Conservation (phyloP, 2,797 vertebrate genomes). For the Sebastes minor region DNA sequence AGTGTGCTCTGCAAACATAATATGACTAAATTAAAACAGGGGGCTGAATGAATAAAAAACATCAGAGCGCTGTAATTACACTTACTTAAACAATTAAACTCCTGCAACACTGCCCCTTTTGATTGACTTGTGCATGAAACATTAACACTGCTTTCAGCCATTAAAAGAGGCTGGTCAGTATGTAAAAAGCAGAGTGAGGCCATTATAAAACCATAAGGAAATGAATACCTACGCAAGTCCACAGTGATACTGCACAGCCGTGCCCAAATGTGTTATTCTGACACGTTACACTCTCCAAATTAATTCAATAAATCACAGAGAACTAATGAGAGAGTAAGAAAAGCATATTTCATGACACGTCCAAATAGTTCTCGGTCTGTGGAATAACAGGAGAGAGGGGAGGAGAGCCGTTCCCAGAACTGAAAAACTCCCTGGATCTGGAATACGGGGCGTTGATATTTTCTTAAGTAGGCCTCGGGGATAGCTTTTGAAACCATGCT, state of each 20-base stretch:
- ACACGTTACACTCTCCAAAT: constrained; percentile 25
- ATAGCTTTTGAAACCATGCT: constrained; percentile 64
- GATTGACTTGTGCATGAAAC: constrained; percentile 28
- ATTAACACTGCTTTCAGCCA: neutral
- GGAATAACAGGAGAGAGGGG: constrained; percentile 55
- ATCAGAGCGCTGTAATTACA: constrained; percentile 32
- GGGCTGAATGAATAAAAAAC: constrained; percentile 17
- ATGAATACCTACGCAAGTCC: neutral
- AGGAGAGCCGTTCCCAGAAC: constrained; percentile 54
- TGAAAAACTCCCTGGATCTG: constrained; percentile 54
- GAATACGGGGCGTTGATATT: constrained; percentile 64
- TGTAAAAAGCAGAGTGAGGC: neutral
- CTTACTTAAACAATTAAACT: constrained; percentile 35
- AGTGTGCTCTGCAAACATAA: constrained; percentile 6
- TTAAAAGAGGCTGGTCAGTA: neutral
- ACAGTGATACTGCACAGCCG: neutral
- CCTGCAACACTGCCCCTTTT: neutral
- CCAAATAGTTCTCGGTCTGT: constrained; percentile 47
- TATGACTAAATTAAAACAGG: constrained; percentile 6
- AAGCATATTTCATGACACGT: constrained; percentile 56
- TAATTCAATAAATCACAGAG: constrained; percentile 60
- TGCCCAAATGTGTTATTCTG: constrained; percentile 19
- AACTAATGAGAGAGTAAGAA: constrained; percentile 53
- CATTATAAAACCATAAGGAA: constrained; percentile 17
- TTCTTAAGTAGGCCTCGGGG: constrained; percentile 75